phyloP scores from a whole-genome alignment of 1,140 invertebrate genomes.

The Heliconius eleuchia region DNA sequence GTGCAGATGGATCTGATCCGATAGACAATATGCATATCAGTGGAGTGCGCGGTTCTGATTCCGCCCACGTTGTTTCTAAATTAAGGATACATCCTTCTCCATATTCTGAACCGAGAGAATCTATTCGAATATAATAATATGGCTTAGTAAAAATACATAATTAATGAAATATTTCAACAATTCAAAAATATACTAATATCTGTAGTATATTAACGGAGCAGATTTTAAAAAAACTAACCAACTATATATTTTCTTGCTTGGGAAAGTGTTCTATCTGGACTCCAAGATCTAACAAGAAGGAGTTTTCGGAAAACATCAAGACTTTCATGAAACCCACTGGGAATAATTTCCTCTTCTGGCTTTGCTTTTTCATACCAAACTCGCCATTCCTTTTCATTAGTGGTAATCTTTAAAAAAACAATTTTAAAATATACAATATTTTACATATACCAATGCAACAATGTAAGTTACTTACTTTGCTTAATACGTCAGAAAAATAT shows the following conservation, averaged over 20 bases:
- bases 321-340: constrained; percentile 93
- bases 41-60: constrained; percentile 93
- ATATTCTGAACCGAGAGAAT: constrained; percentile 94
- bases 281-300: constrained; percentile 95
- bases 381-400: constrained; percentile 94
- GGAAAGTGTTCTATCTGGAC: constrained; percentile 96
- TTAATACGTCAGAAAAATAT: constrained; percentile 90
- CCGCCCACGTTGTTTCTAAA: constrained; percentile 93
- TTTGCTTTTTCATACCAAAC: constrained; percentile 97
- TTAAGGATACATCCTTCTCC: constrained; percentile 96
- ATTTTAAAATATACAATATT: not conserved
- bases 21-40: constrained; percentile 96
- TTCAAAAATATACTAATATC: not conserved
- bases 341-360: constrained; percentile 95
- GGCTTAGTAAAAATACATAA: not conserved
- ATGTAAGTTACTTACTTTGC: constrained; percentile 83
- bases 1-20: constrained; percentile 97
- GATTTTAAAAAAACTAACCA: constrained; percentile 72
- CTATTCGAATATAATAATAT: constrained; percentile 60
- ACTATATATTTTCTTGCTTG: constrained; percentile 95
- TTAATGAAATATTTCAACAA: not conserved
- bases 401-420: constrained; percentile 84
- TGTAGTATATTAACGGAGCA: not conserved
- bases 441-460: not conserved
- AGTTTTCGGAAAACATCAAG: constrained; percentile 95